Conservation (phyloP, 2,888 invertebrate species). For the Galeruca laticollis region DNA sequence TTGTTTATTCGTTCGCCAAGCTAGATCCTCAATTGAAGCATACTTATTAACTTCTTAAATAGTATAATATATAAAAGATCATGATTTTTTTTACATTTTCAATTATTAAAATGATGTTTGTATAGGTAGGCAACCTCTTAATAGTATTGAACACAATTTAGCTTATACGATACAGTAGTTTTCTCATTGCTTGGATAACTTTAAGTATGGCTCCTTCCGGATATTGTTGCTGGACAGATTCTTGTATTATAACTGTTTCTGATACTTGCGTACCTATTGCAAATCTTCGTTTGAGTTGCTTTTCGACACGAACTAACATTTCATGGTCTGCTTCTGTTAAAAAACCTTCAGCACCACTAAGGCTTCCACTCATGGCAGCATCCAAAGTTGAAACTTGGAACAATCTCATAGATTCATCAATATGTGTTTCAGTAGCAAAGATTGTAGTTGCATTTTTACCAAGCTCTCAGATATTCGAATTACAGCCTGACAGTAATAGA, state of each 20-base stretch:
- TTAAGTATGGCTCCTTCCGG: conserved; percentile 88
- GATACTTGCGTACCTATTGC: conserved; percentile 97
- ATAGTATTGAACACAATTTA: conserved; percentile 63
- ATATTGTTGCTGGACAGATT: conserved; percentile 87
- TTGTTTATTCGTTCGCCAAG: too few species aligned
- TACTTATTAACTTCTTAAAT: too few species aligned
- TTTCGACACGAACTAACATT: conserved; percentile 88
- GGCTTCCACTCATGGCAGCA: conserved; percentile 92
- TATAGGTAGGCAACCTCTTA: too few species aligned
- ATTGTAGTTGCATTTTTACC: conserved; percentile 95
- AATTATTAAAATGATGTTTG: too few species aligned
- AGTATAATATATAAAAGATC: too few species aligned
- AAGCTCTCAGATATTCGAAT: conserved; percentile 96
- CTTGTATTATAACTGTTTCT: conserved; percentile 92
- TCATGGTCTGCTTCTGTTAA: conserved; percentile 96
- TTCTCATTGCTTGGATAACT: conserved; percentile 94
- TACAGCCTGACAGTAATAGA: conserved; percentile 96
- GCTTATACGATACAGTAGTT: conserved; percentile 94
- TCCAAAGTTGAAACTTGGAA: conserved; percentile 98
- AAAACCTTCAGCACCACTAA: conserved; percentile 97
- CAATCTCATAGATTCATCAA: conserved; percentile 93
- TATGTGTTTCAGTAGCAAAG: conserved; percentile 93
- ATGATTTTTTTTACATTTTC: too few species aligned
- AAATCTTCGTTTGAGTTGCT: conserved; percentile 93
- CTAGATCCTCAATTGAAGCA: too few species aligned